A percentile compares a stretch with the other conserved stretches of the same genome.
Conservation (phyloP, 2,113 vertebrate species). For the Epinephelus fuscoguttatus region DNA sequence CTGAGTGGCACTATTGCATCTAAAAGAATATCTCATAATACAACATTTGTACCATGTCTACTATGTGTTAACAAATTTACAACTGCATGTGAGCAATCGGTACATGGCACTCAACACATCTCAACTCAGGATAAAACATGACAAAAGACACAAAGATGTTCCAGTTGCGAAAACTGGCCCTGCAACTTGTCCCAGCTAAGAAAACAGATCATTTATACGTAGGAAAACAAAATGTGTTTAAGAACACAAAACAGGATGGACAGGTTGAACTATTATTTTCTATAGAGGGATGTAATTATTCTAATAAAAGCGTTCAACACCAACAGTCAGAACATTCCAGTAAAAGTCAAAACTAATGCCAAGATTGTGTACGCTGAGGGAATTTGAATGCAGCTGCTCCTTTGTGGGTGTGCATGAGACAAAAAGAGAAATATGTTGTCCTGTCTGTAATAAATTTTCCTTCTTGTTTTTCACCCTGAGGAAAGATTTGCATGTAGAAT, state of each 20-base stretch:
- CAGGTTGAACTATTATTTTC: constrained; percentile 65
- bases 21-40: not conserved
- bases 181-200: constrained; percentile 44
- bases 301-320: constrained; percentile 67
- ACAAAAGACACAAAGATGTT: constrained; percentile 52
- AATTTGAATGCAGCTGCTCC: not conserved
- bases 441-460: not conserved
- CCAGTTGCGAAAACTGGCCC: constrained; percentile 48
- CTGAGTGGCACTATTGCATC: not conserved
- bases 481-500: not conserved
- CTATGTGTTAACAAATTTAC: constrained; percentile 55
- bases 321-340: constrained; percentile 73
- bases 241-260: constrained; percentile 69
- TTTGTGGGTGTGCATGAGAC: constrained; percentile 8
- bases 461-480: not conserved
- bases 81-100: not conserved
- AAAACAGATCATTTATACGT: constrained; percentile 36
- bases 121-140: constrained; percentile 30
- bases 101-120: not conserved
- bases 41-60: constrained; percentile 45
- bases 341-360: constrained; percentile 46
- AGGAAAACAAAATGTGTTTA: constrained; percentile 56
- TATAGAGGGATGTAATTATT: constrained; percentile 75
- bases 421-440: not conserved
- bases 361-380: constrained; percentile 20